Evolutionary conservation across 37 sponge, comb jelly and placozoan genomes (phyloP).

Genomic region (Ephydatia muelleri): DNA sequence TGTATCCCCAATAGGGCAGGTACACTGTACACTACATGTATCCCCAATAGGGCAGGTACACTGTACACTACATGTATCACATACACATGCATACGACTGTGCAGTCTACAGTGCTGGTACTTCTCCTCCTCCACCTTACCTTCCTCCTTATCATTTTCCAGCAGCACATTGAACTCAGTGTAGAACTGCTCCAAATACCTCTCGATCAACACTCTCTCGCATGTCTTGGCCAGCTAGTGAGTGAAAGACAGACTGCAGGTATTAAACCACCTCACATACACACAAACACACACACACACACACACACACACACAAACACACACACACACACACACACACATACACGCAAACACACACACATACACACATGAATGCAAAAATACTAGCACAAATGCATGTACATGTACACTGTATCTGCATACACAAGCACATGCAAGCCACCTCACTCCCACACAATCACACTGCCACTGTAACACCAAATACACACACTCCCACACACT

Average conservation of each 20-base stretch:
- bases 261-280: neutral
- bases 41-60: no score
- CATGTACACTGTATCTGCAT: neutral
- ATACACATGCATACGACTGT: neutral
- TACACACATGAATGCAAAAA: no score
- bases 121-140: conserved; percentile 37
- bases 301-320: no score
- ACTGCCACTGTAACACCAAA: neutral
- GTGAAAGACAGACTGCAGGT: neutral
- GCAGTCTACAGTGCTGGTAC: neutral
- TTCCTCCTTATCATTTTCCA: conserved; percentile 80
- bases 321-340: no score
- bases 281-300: neutral
- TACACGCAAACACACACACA: no score
- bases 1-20: no score
- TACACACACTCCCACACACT: neutral
- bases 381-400: neutral
- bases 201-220: conserved; percentile 84
- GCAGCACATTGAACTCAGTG: conserved; percentile 76
- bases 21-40: no score
- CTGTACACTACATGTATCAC: no score
- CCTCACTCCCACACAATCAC: neutral
- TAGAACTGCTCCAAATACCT: conserved; percentile 88
- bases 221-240: conserved; percentile 73
- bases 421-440: no score